phyloP scores from a whole-genome alignment of 2,113 vertebrate genomes.

The Callospermophilus lateralis region DNA sequence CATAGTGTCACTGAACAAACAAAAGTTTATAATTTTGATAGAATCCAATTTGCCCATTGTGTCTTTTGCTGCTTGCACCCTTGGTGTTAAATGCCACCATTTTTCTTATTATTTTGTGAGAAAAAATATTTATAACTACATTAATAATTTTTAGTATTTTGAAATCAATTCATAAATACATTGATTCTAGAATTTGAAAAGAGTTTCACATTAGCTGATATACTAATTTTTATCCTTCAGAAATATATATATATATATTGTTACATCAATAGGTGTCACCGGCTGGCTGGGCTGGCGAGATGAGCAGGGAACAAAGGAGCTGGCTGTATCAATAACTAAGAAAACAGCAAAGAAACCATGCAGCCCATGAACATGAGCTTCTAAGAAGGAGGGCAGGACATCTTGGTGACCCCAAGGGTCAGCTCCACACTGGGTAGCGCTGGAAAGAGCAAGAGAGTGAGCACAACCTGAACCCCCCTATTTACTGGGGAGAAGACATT shows the following conservation, averaged over 20 bases:
- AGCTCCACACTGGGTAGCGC: no score
- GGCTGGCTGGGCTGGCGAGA: no score
- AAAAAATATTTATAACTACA: constrained; percentile 21
- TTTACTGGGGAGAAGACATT: no score
- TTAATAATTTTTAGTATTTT: constrained; percentile 19
- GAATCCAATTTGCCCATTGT: not conserved
- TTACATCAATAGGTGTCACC: no score
- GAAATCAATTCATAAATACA: not conserved
- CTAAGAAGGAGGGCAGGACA: no score
- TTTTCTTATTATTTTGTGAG: constrained; percentile 19
- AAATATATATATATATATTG: not conserved
- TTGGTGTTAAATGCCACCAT: not conserved
- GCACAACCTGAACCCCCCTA: no score
- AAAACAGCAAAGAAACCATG: no score
- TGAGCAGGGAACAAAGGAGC: no score
- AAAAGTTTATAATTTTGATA: not conserved
- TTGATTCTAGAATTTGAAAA: constrained; percentile 9
- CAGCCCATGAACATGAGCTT: no score
- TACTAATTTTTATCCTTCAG: not conserved
- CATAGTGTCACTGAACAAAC: not conserved
- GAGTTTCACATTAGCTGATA: not conserved
- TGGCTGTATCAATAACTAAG: no score
- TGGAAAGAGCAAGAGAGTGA: no score
- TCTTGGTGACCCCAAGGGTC: no score
- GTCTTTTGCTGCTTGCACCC: not conserved